These are phyloP conservation scores for Brachyopa scutellaris DNA, from an alignment of 2,888 invertebrate species.

Conservation along the genomic window DNA sequence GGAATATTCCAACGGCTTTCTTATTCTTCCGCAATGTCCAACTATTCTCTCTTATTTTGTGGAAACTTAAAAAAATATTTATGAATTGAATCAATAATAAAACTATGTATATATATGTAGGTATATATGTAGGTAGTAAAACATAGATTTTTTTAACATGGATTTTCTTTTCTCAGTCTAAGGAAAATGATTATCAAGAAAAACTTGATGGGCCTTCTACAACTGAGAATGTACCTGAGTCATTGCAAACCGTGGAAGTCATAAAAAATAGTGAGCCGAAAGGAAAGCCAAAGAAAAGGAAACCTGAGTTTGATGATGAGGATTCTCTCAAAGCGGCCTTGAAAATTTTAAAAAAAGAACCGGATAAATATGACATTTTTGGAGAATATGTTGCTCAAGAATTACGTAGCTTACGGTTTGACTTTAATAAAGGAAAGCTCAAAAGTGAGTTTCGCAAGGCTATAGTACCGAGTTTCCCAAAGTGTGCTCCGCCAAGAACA, in stretches of 20 bases:
- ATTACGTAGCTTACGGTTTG: background rate
- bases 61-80: background rate
- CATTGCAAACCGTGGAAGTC: background rate
- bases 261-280: background rate
- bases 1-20: conserved; percentile 40
- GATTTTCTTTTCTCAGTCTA: background rate
- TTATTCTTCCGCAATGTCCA: background rate
- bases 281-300: background rate
- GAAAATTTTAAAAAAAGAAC: background rate
- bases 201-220: background rate
- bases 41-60: background rate
- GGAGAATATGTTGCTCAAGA: conserved; percentile 9
- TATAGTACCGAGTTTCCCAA: too few species aligned
- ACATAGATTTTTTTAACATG: too few species aligned
- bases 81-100: too few species aligned
- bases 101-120: background rate
- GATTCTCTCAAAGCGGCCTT: background rate
- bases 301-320: background rate
- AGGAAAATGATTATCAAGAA: background rate
- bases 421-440: conserved; percentile 5
- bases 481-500: too few species aligned
- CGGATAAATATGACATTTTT: background rate
- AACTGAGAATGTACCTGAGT: too few species aligned
- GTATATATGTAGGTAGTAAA: too few species aligned
- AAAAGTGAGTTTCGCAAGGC: conserved; percentile 13